These are phyloP conservation scores for Sitophilus oryzae DNA, from an alignment of 1,140 invertebrate genomes.

Conservation along the genomic window DNA sequence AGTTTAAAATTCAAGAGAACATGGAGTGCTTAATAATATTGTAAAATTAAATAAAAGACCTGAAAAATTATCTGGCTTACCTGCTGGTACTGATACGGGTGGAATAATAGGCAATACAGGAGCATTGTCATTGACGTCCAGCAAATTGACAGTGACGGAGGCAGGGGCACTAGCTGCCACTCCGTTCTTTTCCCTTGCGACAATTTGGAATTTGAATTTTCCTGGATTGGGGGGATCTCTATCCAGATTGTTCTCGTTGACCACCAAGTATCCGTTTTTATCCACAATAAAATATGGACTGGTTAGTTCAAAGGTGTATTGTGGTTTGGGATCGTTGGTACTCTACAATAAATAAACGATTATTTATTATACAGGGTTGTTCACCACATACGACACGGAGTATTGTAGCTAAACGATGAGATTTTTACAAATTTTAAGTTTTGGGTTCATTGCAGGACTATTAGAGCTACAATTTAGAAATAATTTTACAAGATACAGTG, in stretches of 20 bases:
- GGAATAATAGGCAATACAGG: constrained; percentile 69
- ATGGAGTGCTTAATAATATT: too few species aligned
- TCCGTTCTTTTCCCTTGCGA: constrained; percentile 72
- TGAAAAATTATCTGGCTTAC: constrained; percentile 4
- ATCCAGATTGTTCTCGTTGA: constrained; percentile 78
- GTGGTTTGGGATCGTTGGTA: constrained; percentile 63
- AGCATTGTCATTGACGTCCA: constrained; percentile 82
- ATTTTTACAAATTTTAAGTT: too few species aligned
- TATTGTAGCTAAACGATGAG: too few species aligned
- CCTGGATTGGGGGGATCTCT: constrained; percentile 81
- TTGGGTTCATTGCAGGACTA: too few species aligned
- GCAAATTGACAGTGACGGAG: constrained; percentile 68
- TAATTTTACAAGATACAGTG: too few species aligned
- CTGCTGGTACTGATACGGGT: constrained; percentile 73
- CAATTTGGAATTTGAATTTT: constrained; percentile 73
- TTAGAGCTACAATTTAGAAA: too few species aligned
- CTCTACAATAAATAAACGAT: constrained; percentile 46
- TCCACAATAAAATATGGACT: constrained; percentile 78
- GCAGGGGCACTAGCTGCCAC: constrained; percentile 74
- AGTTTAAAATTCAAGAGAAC: too few species aligned
- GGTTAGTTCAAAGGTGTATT: constrained; percentile 77
- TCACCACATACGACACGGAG: too few species aligned
- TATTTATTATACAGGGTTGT: too few species aligned
- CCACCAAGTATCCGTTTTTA: constrained; percentile 63
- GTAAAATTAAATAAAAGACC: background rate